Evolutionary conservation across 1,140 invertebrate genomes (phyloP).

Genomic region (silkworm (Bombyx mori)): ASM3026992v2 NC_085128.1:12667001-12667500

Average conservation of each 20-base stretch:
- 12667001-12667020: slow-evolving; percentile 20
- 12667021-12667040: slow-evolving; percentile 30
- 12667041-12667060: slow-evolving; percentile 29
- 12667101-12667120: slow-evolving; percentile 27
- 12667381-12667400: slow-evolving; percentile 30
- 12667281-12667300: slow-evolving; percentile 29
- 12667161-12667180: slow-evolving; percentile 18
- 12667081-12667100: slow-evolving; percentile 28
- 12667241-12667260: slow-evolving; percentile 17
- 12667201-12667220: slow-evolving; percentile 18
- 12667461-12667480: slow-evolving; percentile 21
- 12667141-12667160: slow-evolving; percentile 19
- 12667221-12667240: slow-evolving; percentile 16
- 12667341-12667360: slow-evolving; percentile 41
- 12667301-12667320: slow-evolving; percentile 26
- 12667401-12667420: slow-evolving; percentile 43
- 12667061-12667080: slow-evolving; percentile 23
- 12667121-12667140: slow-evolving; percentile 34
- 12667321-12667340: slow-evolving; percentile 18
- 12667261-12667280: slow-evolving; percentile 24
- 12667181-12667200: slow-evolving; percentile 28
- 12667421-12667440: slow-evolving; percentile 36
- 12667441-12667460: slow-evolving; percentile 34
- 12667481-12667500: slow-evolving; percentile 32
- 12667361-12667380: slow-evolving; percentile 26